Evolutionary conservation across 2,888 invertebrate species (phyloP), one percentile per base, ranked within the genome.

Genomic region (Eumacrocentrus americanus): DNA sequence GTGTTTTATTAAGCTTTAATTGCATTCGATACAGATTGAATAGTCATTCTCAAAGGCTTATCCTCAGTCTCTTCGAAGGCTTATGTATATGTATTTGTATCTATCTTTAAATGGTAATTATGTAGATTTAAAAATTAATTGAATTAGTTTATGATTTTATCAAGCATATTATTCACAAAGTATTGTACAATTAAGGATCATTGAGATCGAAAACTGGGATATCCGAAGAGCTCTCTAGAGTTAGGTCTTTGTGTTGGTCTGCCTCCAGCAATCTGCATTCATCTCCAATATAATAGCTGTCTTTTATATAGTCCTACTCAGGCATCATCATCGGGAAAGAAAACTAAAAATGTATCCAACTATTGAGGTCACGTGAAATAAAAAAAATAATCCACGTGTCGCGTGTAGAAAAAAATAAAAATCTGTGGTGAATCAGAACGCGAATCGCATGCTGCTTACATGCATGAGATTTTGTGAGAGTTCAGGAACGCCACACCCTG

Each of bases 231-330:
- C 35, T 44, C 37, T 46, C 1, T 6, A 46, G 46, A 38, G 22
- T 55, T 20, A 4, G n/a, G 44, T 20, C 16, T 46, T 46, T 11
- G 20, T 46, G 14, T 20, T 35, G 9, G 18, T 12, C 16, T n/a
- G 34, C 55, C 46, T 47, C 37, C 11, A 37, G 55, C 46, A 55
- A 55, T 55, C 23, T 40, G 47, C 16, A 56, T 48, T 56, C 23
- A 38, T 22, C 14, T n/a, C 46, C 23, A 20, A n/a, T 14, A 23
- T 25, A 29, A 56, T 46, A 20, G 25, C 14, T 22, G 35, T n/a
- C 42, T 18, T 42, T 42, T 4, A 3, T 18, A 20, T 46, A 18
- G 22, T n/a, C 23, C 12, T 35, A 20, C 9, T 14, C 9, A 46
- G 12, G 46, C 14, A 11, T 14, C 6, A 42, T 16, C 9, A 9